Percentiles rank a stretch among this genome's conserved stretches.
Evolutionary conservation across 1,140 invertebrate genomes (phyloP).

Genomic region (Battus philenor): DNA sequence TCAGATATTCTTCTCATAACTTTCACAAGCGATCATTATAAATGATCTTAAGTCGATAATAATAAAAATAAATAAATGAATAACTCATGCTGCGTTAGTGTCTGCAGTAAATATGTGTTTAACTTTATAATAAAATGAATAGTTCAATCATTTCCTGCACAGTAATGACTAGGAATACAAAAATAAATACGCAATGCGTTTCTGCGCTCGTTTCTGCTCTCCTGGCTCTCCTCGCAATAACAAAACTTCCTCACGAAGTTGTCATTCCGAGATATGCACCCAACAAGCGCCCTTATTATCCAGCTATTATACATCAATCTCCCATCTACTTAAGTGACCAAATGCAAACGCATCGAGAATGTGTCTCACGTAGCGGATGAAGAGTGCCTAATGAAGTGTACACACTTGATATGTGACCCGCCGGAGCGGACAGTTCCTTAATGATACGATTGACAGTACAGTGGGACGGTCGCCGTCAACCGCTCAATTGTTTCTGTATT

Average conservation of each 20-base stretch:
- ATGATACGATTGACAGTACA: conserved; percentile 57
- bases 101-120: no score
- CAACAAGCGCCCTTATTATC: conserved; percentile 23
- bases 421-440: conserved; percentile 28
- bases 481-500: conserved; percentile 45
- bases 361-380: conserved; percentile 43
- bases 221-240: not conserved
- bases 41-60: no score
- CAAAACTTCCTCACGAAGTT: not conserved
- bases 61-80: no score
- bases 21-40: no score
- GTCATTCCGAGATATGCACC: not conserved
- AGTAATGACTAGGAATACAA: no score
- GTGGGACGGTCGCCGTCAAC: conserved; percentile 38
- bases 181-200: no score
- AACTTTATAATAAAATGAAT: no score
- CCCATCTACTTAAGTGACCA: conserved; percentile 28
- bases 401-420: conserved; percentile 43
- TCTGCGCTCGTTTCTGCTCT: no score
- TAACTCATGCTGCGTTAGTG: no score
- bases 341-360: conserved; percentile 36
- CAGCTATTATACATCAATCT: conserved; percentile 41
- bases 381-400: conserved; percentile 48
- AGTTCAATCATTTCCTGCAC: no score
- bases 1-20: no score